Conservation (phyloP, 1,140 invertebrate genomes). For the Ooceraea biroi region DNA sequence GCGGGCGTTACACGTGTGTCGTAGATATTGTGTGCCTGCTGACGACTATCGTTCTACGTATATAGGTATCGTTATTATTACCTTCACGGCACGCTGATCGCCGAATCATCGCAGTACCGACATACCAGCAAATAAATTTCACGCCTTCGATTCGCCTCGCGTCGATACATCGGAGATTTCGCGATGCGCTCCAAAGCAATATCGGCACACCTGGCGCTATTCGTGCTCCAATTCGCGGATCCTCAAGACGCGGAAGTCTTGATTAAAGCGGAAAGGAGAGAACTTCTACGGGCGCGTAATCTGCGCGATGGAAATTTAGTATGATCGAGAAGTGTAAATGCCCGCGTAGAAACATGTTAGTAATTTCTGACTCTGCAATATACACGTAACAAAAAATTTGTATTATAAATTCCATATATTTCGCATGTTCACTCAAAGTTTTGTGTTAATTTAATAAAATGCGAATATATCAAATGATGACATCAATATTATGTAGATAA, state of each 20-base stretch:
- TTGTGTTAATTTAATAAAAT: too few relatives aligned
- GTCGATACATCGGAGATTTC: slow-evolving; percentile 54
- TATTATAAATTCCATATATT: too few relatives aligned
- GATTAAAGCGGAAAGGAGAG: not conserved
- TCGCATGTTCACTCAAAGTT: too few relatives aligned
- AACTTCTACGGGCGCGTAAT: not conserved
- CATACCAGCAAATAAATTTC: slow-evolving; percentile 79
- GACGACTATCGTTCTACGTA: slow-evolving; percentile 43
- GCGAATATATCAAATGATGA: too few relatives aligned
- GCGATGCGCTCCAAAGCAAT: slow-evolving; percentile 57
- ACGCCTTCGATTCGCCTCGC: slow-evolving; percentile 72
- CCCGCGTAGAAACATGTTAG: not conserved
- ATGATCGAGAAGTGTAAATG: not conserved
- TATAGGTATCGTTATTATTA: slow-evolving; percentile 78
- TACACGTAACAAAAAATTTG: not conserved
- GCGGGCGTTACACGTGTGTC: slow-evolving; percentile 11
- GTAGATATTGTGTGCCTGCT: slow-evolving; percentile 48
- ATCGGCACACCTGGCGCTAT: slow-evolving; percentile 39
- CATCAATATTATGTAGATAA: too few relatives aligned
- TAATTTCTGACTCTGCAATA: not conserved
- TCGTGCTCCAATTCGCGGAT: slow-evolving; percentile 57
- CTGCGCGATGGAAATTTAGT: not conserved
- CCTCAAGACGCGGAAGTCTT: slow-evolving; percentile 13
- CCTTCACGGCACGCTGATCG: slow-evolving; percentile 76
- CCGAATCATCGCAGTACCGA: slow-evolving; percentile 65